Conservation (phyloP, 1,140 invertebrate genomes). For the Schlechtendalia chinensis region DNA sequence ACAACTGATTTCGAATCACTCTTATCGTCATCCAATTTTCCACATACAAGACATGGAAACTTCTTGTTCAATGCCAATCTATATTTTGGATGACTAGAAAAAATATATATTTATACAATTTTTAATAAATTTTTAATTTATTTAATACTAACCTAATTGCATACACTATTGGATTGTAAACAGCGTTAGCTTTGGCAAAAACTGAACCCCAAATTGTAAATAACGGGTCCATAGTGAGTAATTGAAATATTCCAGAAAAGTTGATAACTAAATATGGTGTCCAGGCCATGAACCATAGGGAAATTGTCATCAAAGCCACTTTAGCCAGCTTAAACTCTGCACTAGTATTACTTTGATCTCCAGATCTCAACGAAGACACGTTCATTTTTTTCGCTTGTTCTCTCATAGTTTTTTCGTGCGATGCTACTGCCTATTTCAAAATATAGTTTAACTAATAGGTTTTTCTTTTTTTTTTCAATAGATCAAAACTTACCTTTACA, state of each 20-base stretch:
- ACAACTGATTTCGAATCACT: slow-evolving; percentile 37
- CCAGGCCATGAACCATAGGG: slow-evolving; percentile 81
- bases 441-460: not conserved
- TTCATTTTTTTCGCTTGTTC: slow-evolving; percentile 86
- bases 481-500: slow-evolving; percentile 60
- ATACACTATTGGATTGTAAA: slow-evolving; percentile 81
- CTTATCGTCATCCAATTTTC: slow-evolving; percentile 52
- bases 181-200: slow-evolving; percentile 76
- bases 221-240: slow-evolving; percentile 66
- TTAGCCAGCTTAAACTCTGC: slow-evolving; percentile 76
- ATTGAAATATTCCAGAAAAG: slow-evolving; percentile 70
- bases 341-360: slow-evolving; percentile 66
- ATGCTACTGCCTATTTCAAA: slow-evolving; percentile 65
- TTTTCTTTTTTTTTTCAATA: not conserved
- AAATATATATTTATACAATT: not conserved
- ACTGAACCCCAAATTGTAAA: slow-evolving; percentile 76
- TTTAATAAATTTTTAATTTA: not conserved
- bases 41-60: slow-evolving; percentile 61
- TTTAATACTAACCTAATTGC: slow-evolving; percentile 66
- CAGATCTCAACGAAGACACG: slow-evolving; percentile 71
- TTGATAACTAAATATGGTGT: slow-evolving; percentile 82
- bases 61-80: slow-evolving; percentile 68
- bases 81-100: slow-evolving; percentile 73
- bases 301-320: slow-evolving; percentile 77
- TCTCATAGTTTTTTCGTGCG: slow-evolving; percentile 77